Percentiles rank a stretch among this genome's conserved stretches.
Conservation (phyloP, 2,797 vertebrate species). For the Crax fasciolata region DNA sequence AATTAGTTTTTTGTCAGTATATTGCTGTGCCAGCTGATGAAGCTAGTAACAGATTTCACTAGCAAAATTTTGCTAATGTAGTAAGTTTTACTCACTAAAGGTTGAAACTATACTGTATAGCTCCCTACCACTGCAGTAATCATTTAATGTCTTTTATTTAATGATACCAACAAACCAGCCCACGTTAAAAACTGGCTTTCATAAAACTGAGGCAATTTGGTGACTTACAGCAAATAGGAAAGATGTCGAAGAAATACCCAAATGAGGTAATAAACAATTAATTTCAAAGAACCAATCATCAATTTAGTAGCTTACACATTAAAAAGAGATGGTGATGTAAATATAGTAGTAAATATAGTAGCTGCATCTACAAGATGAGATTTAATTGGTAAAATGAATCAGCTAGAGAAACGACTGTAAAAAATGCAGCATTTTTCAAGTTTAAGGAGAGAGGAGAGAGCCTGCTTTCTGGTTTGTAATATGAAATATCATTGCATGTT, state of each 20-base stretch:
- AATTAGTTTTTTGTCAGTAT: background rate
- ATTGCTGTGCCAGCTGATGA: background rate
- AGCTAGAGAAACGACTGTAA: background rate
- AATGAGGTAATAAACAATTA: conserved; percentile 28
- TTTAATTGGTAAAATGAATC: conserved; percentile 35
- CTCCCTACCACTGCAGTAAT: conserved; percentile 25
- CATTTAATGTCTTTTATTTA: conserved; percentile 44
- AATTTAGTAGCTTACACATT: background rate
- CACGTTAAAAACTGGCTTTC: conserved; percentile 37
- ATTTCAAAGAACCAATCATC: conserved; percentile 24
- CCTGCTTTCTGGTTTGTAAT: background rate
- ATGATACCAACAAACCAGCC: conserved; percentile 2
- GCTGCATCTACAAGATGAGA: conserved; percentile 10
- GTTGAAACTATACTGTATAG: conserved; percentile 26
- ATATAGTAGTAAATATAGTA: background rate
- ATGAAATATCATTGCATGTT: background rate
- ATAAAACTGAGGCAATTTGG: conserved; percentile 42
- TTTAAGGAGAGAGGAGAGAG: background rate
- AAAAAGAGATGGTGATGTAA: conserved; percentile 9
- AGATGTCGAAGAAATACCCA: background rate
- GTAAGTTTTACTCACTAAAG: conserved; percentile 25
- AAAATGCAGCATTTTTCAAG: background rate
- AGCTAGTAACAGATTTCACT: conserved; percentile 30
- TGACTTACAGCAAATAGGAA: conserved; percentile 18
- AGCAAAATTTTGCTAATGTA: conserved; percentile 21